Conservation (phyloP, 1,140 invertebrate genomes). For the Gyrodactylus bullatarudis region DNA sequence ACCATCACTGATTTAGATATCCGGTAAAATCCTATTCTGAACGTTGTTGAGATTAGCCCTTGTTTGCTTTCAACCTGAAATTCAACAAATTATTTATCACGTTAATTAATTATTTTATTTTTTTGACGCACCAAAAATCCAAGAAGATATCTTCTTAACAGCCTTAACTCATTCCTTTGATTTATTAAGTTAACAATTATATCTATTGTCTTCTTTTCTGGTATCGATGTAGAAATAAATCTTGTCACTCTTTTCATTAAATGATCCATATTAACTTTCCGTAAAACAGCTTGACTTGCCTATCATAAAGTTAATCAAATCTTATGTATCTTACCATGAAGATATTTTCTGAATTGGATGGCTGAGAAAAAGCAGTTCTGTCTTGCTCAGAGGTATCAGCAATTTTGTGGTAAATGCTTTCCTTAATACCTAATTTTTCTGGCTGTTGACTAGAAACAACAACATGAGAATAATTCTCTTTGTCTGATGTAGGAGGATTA, state of each 20-base stretch:
- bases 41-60: not conserved
- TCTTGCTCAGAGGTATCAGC: not conserved
- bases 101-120: too few relatives aligned
- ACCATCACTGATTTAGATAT: not conserved
- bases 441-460: not conserved
- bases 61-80: not conserved
- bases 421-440: not conserved
- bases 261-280: not conserved
- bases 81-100: too few relatives aligned
- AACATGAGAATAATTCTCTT: too few relatives aligned
- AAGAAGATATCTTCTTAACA: not conserved
- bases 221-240: not conserved
- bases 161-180: not conserved
- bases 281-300: not conserved
- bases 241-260: not conserved
- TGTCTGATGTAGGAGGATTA: not conserved
- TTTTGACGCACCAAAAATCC: too few relatives aligned
- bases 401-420: too few relatives aligned
- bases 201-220: not conserved
- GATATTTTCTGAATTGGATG: too few relatives aligned
- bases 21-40: not conserved
- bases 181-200: not conserved
- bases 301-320: not conserved
- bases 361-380: not conserved
- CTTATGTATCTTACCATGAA: too few relatives aligned